Percentiles rank a stretch among this genome's conserved stretches.
These are phyloP conservation scores for Drosophila greeni DNA, from an alignment of 2,888 invertebrate genomes.

Conservation along the genomic window DNA sequence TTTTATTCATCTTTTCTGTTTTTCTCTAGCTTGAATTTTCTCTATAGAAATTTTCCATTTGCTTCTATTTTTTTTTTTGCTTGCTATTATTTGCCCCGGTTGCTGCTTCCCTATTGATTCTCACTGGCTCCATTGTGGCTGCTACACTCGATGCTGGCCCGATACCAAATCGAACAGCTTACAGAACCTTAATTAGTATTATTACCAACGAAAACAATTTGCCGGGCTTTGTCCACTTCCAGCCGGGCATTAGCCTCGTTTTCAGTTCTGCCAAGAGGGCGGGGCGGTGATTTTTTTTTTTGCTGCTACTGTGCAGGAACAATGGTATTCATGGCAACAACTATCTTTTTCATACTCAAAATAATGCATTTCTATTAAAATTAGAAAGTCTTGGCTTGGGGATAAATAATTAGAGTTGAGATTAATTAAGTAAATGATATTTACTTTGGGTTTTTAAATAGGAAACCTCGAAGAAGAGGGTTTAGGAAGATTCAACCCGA, in stretches of 20 bases:
- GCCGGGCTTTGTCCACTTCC: constrained; percentile 51
- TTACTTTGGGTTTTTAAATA: not conserved
- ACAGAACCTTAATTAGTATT: constrained; percentile 65
- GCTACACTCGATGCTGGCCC: constrained; percentile 27
- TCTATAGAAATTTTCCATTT: constrained; percentile 64
- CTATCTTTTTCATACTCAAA: not conserved
- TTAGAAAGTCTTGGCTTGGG: constrained; percentile 2
- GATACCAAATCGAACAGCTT: constrained; percentile 32
- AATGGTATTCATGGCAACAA: constrained; percentile 14
- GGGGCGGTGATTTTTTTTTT: not conserved
- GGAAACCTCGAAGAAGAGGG: accelerated
- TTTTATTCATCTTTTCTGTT: constrained; percentile 14
- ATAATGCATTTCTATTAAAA: constrained; percentile 1
- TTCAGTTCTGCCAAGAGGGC: constrained; percentile 33
- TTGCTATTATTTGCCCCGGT: constrained; percentile 47
- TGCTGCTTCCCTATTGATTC: constrained; percentile 62
- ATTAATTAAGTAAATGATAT: not conserved
- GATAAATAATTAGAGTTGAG: not conserved
- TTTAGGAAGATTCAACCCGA: not conserved
- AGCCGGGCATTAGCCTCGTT: constrained; percentile 64
- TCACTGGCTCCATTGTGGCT: constrained; percentile 26
- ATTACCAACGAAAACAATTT: constrained; percentile 69
- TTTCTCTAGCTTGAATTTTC: constrained; percentile 49
- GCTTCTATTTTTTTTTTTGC: constrained; percentile 17
- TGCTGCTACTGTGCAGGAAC: constrained; percentile 23